Base-by-base conservation (phyloP, 2,113 vertebrate species). In the Sisor rabdophorus region DNA sequence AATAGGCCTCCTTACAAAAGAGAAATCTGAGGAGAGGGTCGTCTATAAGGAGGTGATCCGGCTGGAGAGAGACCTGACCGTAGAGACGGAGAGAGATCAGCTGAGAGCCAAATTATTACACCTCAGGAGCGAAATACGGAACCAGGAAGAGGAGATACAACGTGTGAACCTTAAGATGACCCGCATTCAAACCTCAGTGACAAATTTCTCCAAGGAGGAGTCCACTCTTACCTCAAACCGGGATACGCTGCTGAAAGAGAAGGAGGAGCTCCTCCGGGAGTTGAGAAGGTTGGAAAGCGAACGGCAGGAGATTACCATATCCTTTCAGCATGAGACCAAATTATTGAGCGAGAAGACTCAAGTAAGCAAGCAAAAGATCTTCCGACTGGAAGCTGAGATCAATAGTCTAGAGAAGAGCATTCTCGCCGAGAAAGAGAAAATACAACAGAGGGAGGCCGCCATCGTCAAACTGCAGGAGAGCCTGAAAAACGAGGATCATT, bases 31-130 rank as follows among this genome's bases (percentile, higher is more conserved):
- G 15, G 96, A 96, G 86, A 99, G 94, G 86, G 94, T 93, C 19
- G 90, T 99, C 85, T 95, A 98, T 87, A 95, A 96, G 86, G 97
- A 99, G 47, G 94, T 99, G 44, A 95, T 99, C 76, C 83, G 95
- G 73, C 93, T 99, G 58, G 95, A 98, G 85, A 98, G 95, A 84
- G 97, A 99, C 80, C 94, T 81, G 7, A 88, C 83, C 0, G 81
- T 97, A 54, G 95, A 98, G 84, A 89, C 88, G 0, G 93, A 99
- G 80, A 92, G 93, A 63, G 84, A 94, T 22, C 92, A 84, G 4
- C 78, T 95, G 15, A 93, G 94, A 90, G 93, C 95, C 22, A 84
- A 86, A 20, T 88, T 95, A 36, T 83, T 12, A 26, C 88, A 92
- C 54, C 93, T 94, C 83, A 93, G 91, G 11, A 89, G 90, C 1